Base-by-base conservation (phyloP, 35 echinoderm and acorn worm genomes). In the Apostichopus californicus region DNA sequence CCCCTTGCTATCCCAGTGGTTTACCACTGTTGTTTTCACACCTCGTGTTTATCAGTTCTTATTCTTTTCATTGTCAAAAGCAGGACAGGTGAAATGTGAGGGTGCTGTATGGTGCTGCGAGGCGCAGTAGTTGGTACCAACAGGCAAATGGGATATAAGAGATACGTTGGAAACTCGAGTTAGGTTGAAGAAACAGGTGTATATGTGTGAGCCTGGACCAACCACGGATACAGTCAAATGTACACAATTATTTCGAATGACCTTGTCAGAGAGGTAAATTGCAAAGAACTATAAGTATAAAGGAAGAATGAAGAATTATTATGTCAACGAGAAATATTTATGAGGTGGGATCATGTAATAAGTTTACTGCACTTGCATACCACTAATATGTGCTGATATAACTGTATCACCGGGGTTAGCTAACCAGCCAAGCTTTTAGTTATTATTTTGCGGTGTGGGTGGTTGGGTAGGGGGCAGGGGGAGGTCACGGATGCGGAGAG, bases 1-100 rank as follows among this genome's bases (percentile, higher is more conserved):
- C 56, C 81, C 81, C 81, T n/a, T 24, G 56, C n/a, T 23, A 55
- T 85, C 81, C 20, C 81, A 85, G 81, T 85, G 81, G 81, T 85
- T 22, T 85, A 58, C 55, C 55, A 58, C 81, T 14, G 55, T 85
- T 58, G 55, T 85, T 85, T 85, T 85, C 81, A 85, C 81, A 85
- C 81, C 81, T 85, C 81, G 9, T 85, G 81, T 85, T 56, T 22
- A 58, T 52, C n/a, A 58, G 11, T 83, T 85, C 56, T 23, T 85
- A 55, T 85, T 85, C 14, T 85, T 20, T 58, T 21, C 9, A 17
- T 58, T 85, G 9, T 59, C 15, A 8, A 58, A 85, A 85, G 5
- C 81, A 85, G 81, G 81, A 85, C 81, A 85, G 57, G 55, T 59
- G 80, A 83, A 55, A 34, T 6, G 14, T n/a, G 81, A 58, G 55